Evolutionary conservation across 2,888 invertebrate species (phyloP).

Genomic region (Penaeus monodon): DNA sequence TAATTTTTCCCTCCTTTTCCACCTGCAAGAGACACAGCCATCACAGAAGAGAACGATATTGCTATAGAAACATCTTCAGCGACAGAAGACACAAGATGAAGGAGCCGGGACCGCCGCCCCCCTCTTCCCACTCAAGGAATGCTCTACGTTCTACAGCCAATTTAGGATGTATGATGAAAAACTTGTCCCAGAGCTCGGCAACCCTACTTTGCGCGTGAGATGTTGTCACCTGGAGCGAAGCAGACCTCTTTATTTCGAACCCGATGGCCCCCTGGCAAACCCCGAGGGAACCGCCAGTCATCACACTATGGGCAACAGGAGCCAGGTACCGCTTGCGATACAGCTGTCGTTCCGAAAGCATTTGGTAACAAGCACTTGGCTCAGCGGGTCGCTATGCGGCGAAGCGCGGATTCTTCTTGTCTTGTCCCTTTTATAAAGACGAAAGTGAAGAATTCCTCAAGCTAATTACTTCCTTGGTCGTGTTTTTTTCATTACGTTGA

Average conservation of each 20-base stretch:
- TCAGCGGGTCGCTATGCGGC: no score
- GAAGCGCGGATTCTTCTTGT: background rate
- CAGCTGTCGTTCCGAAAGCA: background rate
- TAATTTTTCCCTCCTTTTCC: no score
- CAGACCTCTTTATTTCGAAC: constrained; percentile 42
- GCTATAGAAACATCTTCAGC: no score
- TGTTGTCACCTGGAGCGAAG: constrained; percentile 36
- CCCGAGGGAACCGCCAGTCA: background rate
- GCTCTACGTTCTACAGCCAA: constrained; percentile 34
- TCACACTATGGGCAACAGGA: no score
- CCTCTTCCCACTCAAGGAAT: no score
- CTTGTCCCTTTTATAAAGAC: constrained; percentile 39
- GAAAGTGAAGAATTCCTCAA: constrained; percentile 42
- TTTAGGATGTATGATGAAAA: constrained; percentile 36
- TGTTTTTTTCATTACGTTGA: constrained; percentile 41
- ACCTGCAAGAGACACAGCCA: no score
- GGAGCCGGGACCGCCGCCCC: no score
- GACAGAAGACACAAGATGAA: no score
- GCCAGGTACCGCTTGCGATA: background rate
- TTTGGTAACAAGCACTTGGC: background rate
- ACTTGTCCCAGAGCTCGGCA: constrained; percentile 42
- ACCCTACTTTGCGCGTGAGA: constrained; percentile 47
- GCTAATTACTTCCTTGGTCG: constrained; percentile 48
- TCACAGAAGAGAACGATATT: no score
- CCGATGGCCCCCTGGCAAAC: background rate